Percentiles rank a stretch among this genome's conserved stretches.
Evolutionary conservation across 2,113 vertebrate genomes (phyloP).

Genomic region (Baryphthengus martii): DNA sequence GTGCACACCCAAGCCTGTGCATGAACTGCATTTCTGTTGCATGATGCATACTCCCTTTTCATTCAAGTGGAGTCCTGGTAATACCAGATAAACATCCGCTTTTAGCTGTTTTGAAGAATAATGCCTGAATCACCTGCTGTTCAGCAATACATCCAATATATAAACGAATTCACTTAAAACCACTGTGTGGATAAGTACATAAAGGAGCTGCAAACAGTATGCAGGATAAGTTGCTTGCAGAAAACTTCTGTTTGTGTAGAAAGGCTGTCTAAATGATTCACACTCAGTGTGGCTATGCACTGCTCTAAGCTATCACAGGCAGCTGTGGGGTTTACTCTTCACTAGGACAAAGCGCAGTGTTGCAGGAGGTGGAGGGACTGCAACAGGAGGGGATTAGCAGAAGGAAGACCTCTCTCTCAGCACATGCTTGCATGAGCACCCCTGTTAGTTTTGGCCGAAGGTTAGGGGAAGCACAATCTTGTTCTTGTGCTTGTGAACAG

Average conservation of each 20-base stretch:
- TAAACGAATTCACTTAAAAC: neutral
- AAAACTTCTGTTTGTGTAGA: neutral
- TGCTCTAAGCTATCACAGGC: neutral
- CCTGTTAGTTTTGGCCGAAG: neutral
- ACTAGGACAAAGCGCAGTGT: neutral
- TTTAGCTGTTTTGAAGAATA: neutral
- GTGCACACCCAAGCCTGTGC: conserved; percentile 55
- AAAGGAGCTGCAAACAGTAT: neutral
- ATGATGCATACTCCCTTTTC: conserved; percentile 51
- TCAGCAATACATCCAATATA: neutral
- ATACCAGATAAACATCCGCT: neutral
- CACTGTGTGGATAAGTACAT: neutral
- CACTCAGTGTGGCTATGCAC: neutral
- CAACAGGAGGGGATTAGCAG: neutral
- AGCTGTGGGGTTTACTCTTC: neutral
- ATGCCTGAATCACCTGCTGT: neutral
- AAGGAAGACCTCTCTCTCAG: neutral
- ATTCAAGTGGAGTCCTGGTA: conserved; percentile 42
- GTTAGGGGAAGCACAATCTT: neutral
- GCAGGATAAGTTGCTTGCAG: neutral
- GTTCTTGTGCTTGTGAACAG: too few relatives aligned
- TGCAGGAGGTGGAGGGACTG: neutral
- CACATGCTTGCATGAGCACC: neutral
- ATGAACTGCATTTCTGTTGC: conserved; percentile 58
- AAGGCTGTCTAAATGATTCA: neutral